These are phyloP conservation scores for Lycorma delicatula DNA, from an alignment of 1,140 invertebrate species.

Conservation along the genomic window DNA sequence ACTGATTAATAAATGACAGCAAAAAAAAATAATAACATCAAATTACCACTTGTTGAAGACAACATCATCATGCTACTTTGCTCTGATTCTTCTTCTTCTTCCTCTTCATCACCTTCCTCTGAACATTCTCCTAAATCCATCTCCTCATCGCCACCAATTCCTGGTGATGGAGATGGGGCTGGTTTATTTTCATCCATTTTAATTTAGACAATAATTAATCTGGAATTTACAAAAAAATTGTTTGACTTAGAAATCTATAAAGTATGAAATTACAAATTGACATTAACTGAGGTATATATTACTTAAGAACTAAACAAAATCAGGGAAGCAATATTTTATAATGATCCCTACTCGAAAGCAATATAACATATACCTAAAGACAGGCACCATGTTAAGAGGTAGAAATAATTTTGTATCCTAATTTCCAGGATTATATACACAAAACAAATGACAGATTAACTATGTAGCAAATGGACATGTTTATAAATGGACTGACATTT, in stretches of 20 bases:
- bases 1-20: neutral
- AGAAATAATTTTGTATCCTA: too few relatives aligned
- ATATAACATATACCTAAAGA: too few relatives aligned
- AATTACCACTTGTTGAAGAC: slow-evolving; percentile 21
- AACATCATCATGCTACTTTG: slow-evolving; percentile 20
- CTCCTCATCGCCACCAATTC: slow-evolving; percentile 34
- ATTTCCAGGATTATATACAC: too few relatives aligned
- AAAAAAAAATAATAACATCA: slow-evolving; percentile 1
- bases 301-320: neutral
- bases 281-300: neutral
- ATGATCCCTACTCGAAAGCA: too few relatives aligned
- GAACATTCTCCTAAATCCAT: slow-evolving; percentile 39
- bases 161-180: neutral
- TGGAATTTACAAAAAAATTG: neutral
- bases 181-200: slow-evolving; percentile 15
- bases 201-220: slow-evolving; percentile 14
- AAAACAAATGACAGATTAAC: too few relatives aligned
- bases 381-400: too few relatives aligned
- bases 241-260: neutral
- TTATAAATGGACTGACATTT: too few relatives aligned
- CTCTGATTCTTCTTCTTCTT: slow-evolving; percentile 28
- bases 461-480: too few relatives aligned
- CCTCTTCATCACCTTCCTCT: slow-evolving; percentile 33
- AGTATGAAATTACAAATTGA: neutral
- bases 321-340: too few relatives aligned